Base-by-base conservation (phyloP, 2,797 vertebrate genomes). In the Paedocypris micromegethes region DNA sequence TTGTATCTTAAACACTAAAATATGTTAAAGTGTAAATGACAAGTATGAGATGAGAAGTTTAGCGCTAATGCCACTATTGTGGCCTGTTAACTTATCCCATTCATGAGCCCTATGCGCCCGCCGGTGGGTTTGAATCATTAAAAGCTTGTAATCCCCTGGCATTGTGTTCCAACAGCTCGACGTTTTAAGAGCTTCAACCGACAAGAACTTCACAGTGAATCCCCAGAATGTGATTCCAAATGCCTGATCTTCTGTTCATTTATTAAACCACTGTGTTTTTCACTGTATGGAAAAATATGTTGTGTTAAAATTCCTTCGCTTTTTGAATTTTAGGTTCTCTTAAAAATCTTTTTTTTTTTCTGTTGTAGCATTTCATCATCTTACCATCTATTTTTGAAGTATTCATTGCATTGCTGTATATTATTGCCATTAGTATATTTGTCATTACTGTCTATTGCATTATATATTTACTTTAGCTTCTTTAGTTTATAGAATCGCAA, bases 121-220 rank as follows among this genome's bases (percentile, higher is more conserved):
- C 58, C 64, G 60, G 75, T 53, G 64, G 72, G 55, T 67, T 66
- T 37, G 58, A 62, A 67, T 77, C 70, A 65, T 77, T 77, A 80
- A 69, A 72, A 61, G 54, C 69, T 58, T 72, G 66, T 77, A 78
- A 75, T 74, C 68, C 75, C 57, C 55, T 38, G 52, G 48, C 9
- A 68, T 64, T 70, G 63, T 75, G 72, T 57, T 68, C 42, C 65
- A 39, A 52, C 63, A 72, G 46, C 23, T 41, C 66, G 57, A 46
- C 23, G 45, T 55, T 64, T 72, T 49, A 61, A 6, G 40, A 44
- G 67, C 58, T 68, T 59, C 56, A 48, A 75, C 49, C 59, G 6
- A 59, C 39, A 53, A 38, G 42, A 62, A 38, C 56, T 69, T 72
- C 59, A 66, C 56, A 61, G 43, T 37, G 57, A 66, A 66, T 58